phyloP scores from a whole-genome alignment of 2,113 vertebrate species.

The Clarias gariepinus region DNA sequence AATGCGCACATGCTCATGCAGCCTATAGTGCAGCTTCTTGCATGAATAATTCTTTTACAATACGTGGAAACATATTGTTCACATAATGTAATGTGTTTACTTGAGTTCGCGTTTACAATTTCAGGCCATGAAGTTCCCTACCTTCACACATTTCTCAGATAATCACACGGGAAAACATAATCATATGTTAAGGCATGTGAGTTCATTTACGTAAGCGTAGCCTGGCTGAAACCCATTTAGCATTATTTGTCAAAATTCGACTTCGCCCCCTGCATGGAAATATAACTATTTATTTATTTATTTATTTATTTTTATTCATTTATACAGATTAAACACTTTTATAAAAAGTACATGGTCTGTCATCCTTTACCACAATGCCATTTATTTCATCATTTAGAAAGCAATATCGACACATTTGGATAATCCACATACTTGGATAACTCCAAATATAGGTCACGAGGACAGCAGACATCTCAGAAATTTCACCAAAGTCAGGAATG shows the following conservation, averaged over 20 bases:
- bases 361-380: neutral
- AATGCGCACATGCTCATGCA: neutral
- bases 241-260: slow-evolving; percentile 11
- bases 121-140: neutral
- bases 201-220: neutral
- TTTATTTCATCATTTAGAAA: no score
- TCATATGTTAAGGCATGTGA: neutral
- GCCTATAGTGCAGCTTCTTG: neutral
- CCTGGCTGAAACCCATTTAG: slow-evolving; percentile 23
- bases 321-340: neutral
- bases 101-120: no score
- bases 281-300: slow-evolving; percentile 3
- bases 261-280: slow-evolving; percentile 11
- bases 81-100: neutral
- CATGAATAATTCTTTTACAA: neutral
- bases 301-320: neutral
- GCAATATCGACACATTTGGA: no score
- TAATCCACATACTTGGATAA: neutral
- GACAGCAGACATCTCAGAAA: neutral
- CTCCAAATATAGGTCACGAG: neutral
- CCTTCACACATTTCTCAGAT: neutral
- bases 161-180: neutral
- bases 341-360: slow-evolving; percentile 36
- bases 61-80: neutral
- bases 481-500: slow-evolving; percentile 3